A percentile compares a stretch with the other conserved stretches of the same genome.
Conservation (phyloP, 2,113 vertebrate species). For the Aleadryas rufinucha region DNA sequence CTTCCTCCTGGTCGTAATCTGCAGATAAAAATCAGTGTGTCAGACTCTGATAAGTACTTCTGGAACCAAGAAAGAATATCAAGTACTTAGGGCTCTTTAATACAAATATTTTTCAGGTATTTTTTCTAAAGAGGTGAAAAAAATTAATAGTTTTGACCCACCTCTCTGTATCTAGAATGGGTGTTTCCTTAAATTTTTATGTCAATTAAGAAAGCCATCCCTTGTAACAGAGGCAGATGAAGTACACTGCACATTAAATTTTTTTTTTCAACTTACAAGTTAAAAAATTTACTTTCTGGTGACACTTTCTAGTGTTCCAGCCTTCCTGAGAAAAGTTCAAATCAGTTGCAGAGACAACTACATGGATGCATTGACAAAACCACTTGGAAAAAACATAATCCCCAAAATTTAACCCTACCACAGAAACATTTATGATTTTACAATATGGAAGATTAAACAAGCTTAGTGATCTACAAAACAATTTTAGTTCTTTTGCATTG, state of each 20-base stretch:
- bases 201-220: background rate
- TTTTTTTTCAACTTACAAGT: background rate
- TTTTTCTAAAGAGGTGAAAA: background rate
- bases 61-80: background rate
- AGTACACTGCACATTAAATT: background rate
- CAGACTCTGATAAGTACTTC: background rate
- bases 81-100: background rate
- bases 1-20: conserved; percentile 86
- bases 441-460: background rate
- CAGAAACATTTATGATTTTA: background rate
- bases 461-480: background rate
- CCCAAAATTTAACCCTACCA: background rate
- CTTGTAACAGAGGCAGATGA: background rate
- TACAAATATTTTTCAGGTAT: background rate
- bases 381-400: background rate
- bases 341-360: background rate
- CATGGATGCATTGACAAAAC: background rate
- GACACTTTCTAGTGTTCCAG: background rate
- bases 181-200: background rate
- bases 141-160: background rate
- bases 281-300: background rate
- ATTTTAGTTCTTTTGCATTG: background rate
- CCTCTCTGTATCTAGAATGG: background rate
- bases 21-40: background rate
- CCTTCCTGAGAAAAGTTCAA: background rate